Evolutionary conservation across 2,888 invertebrate genomes (phyloP).

Genomic region (Diaprepes abbreviatus): DNA sequence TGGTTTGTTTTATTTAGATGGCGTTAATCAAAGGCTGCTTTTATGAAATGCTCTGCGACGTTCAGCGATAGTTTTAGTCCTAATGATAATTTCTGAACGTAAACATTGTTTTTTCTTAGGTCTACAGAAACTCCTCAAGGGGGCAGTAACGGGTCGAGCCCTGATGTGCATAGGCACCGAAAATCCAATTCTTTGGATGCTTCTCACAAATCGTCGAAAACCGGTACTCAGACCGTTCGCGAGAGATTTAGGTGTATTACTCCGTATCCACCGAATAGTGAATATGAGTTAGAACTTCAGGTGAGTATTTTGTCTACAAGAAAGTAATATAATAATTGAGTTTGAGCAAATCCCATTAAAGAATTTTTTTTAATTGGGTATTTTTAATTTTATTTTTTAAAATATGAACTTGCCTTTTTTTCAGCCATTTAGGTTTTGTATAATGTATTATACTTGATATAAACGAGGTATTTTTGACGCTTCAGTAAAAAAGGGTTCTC

Average conservation of each 20-base stretch:
- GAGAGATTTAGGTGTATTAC: conserved; percentile 89
- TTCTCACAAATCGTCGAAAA: conserved; percentile 64
- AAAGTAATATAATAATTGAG: too few relatives aligned
- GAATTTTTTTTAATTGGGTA: too few relatives aligned
- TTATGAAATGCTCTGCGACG: neutral
- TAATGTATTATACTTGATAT: too few relatives aligned
- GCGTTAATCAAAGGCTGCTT: neutral
- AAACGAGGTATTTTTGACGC: too few relatives aligned
- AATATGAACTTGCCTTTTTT: too few relatives aligned
- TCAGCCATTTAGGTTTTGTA: too few relatives aligned
- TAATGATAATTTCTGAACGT: neutral
- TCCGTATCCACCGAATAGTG: conserved; percentile 94
- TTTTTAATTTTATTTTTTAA: too few relatives aligned
- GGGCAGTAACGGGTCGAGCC: conserved; percentile 64
- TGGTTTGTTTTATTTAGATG: neutral
- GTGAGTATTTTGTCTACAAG: too few relatives aligned
- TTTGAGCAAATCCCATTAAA: too few relatives aligned
- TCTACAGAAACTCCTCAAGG: conserved; percentile 59
- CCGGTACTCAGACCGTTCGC: conserved; percentile 63
- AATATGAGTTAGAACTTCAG: conserved; percentile 90
- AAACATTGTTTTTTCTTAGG: conserved; percentile 45
- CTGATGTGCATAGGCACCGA: conserved; percentile 69
- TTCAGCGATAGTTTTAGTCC: neutral
- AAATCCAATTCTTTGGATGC: conserved; percentile 90
- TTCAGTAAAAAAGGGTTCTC: too few relatives aligned